phyloP scores from a whole-genome alignment of 2,888 invertebrate species.

The Drosophila atripex region DNA sequence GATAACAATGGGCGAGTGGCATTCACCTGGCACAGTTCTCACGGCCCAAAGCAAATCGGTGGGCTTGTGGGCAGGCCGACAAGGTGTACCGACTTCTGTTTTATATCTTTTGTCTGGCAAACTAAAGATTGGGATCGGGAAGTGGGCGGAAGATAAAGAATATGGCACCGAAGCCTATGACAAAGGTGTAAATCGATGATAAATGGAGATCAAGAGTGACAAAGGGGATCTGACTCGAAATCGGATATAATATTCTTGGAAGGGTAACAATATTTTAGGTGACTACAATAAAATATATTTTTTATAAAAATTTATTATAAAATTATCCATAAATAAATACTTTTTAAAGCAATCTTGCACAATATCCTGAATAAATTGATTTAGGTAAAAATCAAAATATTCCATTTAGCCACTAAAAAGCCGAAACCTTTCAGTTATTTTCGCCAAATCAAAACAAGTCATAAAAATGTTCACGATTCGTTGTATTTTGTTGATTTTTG shows the following conservation, averaged over 20 bases:
- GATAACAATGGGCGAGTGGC: constrained; percentile 50
- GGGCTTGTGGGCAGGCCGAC: constrained; percentile 49
- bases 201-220: constrained; percentile 15
- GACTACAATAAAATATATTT: too few species aligned
- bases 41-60: constrained; percentile 39
- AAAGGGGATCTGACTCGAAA: background rate
- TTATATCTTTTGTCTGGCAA: constrained; percentile 32
- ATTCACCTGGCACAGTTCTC: constrained; percentile 74
- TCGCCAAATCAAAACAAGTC: constrained; percentile 59
- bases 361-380: background rate
- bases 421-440: constrained; percentile 32
- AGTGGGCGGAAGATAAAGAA: constrained; percentile 21
- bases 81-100: constrained; percentile 42
- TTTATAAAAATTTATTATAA: too few species aligned
- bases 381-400: constrained; percentile 17
- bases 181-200: constrained; percentile 38
- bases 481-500: constrained; percentile 6
- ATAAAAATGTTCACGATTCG: constrained; percentile 52
- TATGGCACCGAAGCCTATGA: constrained; percentile 1
- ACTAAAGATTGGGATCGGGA: constrained; percentile 22
- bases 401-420: constrained; percentile 4
- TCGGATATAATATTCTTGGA: background rate
- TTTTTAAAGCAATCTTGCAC: background rate
- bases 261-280: background rate
- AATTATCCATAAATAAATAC: too few species aligned